These are phyloP conservation scores for Liparis tanakae DNA, from an alignment of 2,797 vertebrate genomes.

Conservation along the genomic window DNA sequence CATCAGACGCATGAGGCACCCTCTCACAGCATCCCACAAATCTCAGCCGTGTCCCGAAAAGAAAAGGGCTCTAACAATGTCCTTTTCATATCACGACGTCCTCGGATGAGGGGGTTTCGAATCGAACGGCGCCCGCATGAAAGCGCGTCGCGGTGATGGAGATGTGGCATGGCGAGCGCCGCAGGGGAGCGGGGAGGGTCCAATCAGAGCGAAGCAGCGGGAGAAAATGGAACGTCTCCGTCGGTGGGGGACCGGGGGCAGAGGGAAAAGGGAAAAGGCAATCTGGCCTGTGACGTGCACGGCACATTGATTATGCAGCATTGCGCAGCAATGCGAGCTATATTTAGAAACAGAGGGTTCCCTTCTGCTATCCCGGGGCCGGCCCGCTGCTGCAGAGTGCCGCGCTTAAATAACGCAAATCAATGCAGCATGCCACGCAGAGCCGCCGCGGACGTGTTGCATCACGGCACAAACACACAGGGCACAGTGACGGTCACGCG, in stretches of 20 bases:
- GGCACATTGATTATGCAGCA: slow-evolving; percentile 70
- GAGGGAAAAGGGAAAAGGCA: slow-evolving; percentile 29
- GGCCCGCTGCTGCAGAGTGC: slow-evolving; percentile 66
- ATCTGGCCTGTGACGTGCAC: slow-evolving; percentile 65
- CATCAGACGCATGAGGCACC: slow-evolving; percentile 23
- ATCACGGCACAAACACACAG: slow-evolving; percentile 39
- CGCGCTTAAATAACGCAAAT: slow-evolving; percentile 4
- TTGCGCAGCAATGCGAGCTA: slow-evolving; percentile 72
- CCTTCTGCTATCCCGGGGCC: slow-evolving; percentile 68
- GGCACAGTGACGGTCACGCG: not conserved
- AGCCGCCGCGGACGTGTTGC: slow-evolving; percentile 27
- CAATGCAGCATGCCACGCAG: slow-evolving; percentile 19
- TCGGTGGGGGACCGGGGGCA: slow-evolving; percentile 9
- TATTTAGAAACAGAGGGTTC: slow-evolving; percentile 82
- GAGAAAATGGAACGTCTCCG: slow-evolving; percentile 33
- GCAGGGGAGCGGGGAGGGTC: slow-evolving; percentile 44
- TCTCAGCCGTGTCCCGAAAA: slow-evolving; percentile 19
- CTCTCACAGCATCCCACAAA: slow-evolving; percentile 3
- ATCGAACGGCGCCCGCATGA: slow-evolving; percentile 19
- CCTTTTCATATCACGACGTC: slow-evolving; percentile 24
- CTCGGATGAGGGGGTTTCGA: slow-evolving; percentile 12
- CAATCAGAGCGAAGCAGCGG: slow-evolving; percentile 39
- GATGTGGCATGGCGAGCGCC: slow-evolving; percentile 28
- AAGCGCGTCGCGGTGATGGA: slow-evolving; percentile 9
- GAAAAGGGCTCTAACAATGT: slow-evolving; percentile 9